Conservation (phyloP, 2,113 vertebrate species). For the Aspiorhynchus laticeps region DNA sequence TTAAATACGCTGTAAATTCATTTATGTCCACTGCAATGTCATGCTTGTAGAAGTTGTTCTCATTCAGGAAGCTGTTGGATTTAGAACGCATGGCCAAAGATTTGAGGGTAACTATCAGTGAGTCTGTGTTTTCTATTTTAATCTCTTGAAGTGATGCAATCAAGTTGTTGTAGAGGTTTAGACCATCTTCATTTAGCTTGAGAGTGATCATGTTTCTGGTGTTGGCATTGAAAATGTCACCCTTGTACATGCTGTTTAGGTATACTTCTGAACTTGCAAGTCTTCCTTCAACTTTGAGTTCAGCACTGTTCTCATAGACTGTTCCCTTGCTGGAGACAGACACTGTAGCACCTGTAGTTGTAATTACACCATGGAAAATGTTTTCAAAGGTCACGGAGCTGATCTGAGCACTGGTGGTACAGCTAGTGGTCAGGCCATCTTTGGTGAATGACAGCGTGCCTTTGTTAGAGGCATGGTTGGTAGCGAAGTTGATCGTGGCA, state of each 20-base stretch:
- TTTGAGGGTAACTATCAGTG: slow-evolving; percentile 79
- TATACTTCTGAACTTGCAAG: slow-evolving; percentile 73
- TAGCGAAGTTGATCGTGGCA: slow-evolving; percentile 70
- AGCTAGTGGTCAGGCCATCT: slow-evolving; percentile 80
- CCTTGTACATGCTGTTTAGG: slow-evolving; percentile 78
- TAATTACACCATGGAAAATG: slow-evolving; percentile 76
- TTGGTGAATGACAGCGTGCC: slow-evolving; percentile 75
- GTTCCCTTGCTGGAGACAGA: slow-evolving; percentile 75
- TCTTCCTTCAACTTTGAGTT: slow-evolving; percentile 81
- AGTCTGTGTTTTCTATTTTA: slow-evolving; percentile 81
- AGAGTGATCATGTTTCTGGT: slow-evolving; percentile 80
- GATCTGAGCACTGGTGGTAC: slow-evolving; percentile 81
- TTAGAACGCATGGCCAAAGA: slow-evolving; percentile 80
- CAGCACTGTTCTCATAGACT: slow-evolving; percentile 77
- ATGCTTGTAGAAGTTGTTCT: slow-evolving; percentile 85
- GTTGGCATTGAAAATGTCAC: slow-evolving; percentile 74
- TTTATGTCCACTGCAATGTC: slow-evolving; percentile 79
- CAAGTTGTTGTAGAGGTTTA: slow-evolving; percentile 81
- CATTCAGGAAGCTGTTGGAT: slow-evolving; percentile 78
- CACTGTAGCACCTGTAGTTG: slow-evolving; percentile 75
- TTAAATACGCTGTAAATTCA: slow-evolving; percentile 77
- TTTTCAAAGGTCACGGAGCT: slow-evolving; percentile 81
- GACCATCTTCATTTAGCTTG: slow-evolving; percentile 78
- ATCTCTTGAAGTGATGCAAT: slow-evolving; percentile 80
- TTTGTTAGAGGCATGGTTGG: slow-evolving; percentile 82